Evolutionary conservation across 2,888 invertebrate species (phyloP).

Genomic region (Smittia sp.): DNA sequence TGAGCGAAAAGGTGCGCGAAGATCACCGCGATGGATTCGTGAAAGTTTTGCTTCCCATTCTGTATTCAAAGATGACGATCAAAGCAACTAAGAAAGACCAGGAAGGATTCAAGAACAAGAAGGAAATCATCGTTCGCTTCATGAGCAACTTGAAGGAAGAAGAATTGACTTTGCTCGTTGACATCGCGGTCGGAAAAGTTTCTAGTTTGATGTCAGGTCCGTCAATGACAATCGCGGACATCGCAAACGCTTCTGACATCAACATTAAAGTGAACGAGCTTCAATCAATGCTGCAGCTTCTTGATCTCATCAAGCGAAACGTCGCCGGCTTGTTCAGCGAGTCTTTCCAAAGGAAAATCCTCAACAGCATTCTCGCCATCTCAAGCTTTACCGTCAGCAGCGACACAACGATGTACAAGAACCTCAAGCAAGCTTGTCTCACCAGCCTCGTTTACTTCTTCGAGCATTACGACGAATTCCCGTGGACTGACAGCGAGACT

Average conservation of each 20-base stretch:
- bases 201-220: constrained; percentile 53
- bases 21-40: constrained; percentile 76
- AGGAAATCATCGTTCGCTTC: constrained; percentile 34
- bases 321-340: constrained; percentile 75
- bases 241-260: constrained; percentile 59
- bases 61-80: constrained; percentile 83
- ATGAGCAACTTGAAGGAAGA: constrained; percentile 44
- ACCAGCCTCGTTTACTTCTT: constrained; percentile 70
- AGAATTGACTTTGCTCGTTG: constrained; percentile 46
- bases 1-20: constrained; percentile 60
- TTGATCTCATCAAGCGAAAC: constrained; percentile 74
- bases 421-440: constrained; percentile 63
- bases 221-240: constrained; percentile 54
- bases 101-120: constrained; percentile 35
- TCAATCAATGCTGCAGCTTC: constrained; percentile 70
- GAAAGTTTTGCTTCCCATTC: constrained; percentile 73
- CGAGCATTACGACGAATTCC: constrained; percentile 72
- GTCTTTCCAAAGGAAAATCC: constrained; percentile 63
- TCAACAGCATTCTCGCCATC: constrained; percentile 70
- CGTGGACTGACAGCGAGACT: constrained; percentile 69
- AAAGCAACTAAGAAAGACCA: constrained; percentile 65
- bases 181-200: constrained; percentile 48
- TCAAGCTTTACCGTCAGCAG: constrained; percentile 58
- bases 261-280: constrained; percentile 56
- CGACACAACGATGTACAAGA: constrained; percentile 63